phyloP scores from a whole-genome alignment of 2,888 invertebrate species.

The Drosophila eohydei region DNA sequence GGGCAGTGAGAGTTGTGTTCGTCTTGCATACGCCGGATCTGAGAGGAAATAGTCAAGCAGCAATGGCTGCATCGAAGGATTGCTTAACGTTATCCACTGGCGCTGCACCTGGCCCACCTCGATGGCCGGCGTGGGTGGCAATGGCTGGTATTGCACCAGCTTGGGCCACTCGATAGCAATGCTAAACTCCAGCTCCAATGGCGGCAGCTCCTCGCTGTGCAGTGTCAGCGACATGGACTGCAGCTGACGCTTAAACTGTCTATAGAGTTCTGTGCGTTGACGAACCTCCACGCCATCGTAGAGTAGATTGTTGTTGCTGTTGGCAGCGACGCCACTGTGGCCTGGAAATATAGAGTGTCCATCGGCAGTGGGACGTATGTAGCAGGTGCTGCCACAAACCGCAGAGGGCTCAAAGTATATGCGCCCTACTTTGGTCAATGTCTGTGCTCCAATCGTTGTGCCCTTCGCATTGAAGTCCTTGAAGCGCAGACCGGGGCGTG shows the following conservation, averaged over 20 bases:
- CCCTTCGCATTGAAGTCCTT: conserved; percentile 85
- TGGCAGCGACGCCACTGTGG: conserved; percentile 1
- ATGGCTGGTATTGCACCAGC: conserved; percentile 78
- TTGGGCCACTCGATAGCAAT: conserved; percentile 85
- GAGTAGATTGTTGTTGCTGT: conserved; percentile 70
- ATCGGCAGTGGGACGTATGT: conserved; percentile 65
- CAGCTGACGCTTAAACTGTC: conserved; percentile 82
- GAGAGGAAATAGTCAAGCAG: conserved; percentile 81
- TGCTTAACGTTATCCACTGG: conserved; percentile 80
- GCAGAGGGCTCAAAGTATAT: conserved; percentile 90
- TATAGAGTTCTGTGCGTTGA: conserved; percentile 82
- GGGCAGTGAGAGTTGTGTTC: conserved; percentile 81
- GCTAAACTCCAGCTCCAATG: conserved; percentile 82
- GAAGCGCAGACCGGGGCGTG: conserved; percentile 88
- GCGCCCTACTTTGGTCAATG: conserved; percentile 86
- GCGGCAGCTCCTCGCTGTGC: conserved; percentile 82
- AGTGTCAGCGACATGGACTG: conserved; percentile 82
- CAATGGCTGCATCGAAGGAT: conserved; percentile 82
- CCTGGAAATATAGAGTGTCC: conserved; percentile 52
- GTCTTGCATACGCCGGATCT: conserved; percentile 79
- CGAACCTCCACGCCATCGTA: conserved; percentile 83
- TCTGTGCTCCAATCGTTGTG: conserved; percentile 85
- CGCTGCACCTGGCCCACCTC: conserved; percentile 82
- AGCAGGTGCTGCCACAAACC: conserved; percentile 87
- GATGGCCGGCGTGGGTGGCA: conserved; percentile 77